Evolutionary conservation across 2,888 invertebrate species (phyloP).

Genomic region (Sinopyrophorus schimmeli): DNA sequence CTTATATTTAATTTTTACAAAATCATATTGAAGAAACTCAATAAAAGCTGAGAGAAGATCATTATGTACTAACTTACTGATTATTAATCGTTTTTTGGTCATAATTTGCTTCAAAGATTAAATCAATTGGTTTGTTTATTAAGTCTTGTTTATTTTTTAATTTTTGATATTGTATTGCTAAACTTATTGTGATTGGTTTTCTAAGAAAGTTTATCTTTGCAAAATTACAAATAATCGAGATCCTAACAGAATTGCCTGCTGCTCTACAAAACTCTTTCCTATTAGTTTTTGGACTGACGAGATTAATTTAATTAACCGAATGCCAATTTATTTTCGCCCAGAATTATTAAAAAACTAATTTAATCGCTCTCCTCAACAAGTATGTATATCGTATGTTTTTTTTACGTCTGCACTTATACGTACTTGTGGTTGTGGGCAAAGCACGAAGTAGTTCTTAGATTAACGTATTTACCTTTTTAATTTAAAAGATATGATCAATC

Average conservation of each 20-base stretch:
- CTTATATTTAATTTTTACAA: too few species aligned
- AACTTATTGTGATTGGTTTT: too few species aligned
- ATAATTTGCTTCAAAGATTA: too few species aligned
- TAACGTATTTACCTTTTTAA: conserved; percentile 2
- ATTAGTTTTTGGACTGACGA: conserved; percentile 1
- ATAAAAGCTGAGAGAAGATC: too few species aligned
- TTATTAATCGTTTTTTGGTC: too few species aligned
- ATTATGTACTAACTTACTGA: too few species aligned
- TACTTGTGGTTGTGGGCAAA: conserved; percentile 30
- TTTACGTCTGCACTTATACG: conserved; percentile 25
- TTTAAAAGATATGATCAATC: too few species aligned
- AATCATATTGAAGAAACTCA: too few species aligned
- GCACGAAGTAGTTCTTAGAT: conserved; percentile 12
- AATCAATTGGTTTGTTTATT: too few species aligned
- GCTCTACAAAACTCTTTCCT: conserved; percentile 3
- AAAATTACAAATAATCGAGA: conserved; percentile 1
- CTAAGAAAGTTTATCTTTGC: conserved; percentile 5
- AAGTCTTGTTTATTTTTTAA: neutral
- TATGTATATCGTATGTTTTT: conserved; percentile 42
- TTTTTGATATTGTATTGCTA: too few species aligned
- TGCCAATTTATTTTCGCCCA: conserved; percentile 1
- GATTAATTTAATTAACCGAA: conserved; percentile 9
- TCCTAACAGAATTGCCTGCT: neutral
- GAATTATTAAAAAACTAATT: conserved; percentile 8
- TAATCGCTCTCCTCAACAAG: conserved; percentile 51